Evolutionary conservation across 2,797 vertebrate genomes (phyloP).

Genomic region (Chloroceryle inda): DNA sequence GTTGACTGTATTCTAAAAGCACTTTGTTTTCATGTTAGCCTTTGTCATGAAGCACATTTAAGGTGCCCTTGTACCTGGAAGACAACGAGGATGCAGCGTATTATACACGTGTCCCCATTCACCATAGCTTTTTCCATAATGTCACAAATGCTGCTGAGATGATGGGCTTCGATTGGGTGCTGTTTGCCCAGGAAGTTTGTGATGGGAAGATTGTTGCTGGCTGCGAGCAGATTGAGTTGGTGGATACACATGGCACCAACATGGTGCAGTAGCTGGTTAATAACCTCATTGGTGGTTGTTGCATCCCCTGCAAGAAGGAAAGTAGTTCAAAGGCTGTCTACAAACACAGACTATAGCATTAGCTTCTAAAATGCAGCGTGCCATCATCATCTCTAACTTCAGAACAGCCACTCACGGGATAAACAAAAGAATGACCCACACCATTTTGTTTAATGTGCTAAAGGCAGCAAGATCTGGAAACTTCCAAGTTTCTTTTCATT

Average conservation of each 20-base stretch:
- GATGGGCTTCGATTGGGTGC: slow-evolving; percentile 94
- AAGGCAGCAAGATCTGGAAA: background rate
- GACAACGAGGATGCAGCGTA: slow-evolving; percentile 96
- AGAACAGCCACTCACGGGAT: background rate
- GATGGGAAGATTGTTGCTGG: slow-evolving; percentile 89
- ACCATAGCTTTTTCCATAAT: slow-evolving; percentile 99
- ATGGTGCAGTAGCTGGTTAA: slow-evolving; percentile 97
- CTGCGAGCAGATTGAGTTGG: slow-evolving; percentile 94
- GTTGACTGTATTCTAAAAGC: background rate
- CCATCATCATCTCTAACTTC: background rate
- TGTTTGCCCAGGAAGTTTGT: slow-evolving; percentile 93
- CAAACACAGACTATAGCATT: background rate
- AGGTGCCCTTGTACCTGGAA: slow-evolving; percentile 89
- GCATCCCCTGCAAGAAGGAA: slow-evolving; percentile 87
- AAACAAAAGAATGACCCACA: background rate
- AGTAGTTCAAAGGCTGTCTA: background rate
- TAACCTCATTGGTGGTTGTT: slow-evolving; percentile 92
- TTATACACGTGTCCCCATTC: slow-evolving; percentile 94
- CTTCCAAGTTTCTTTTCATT: background rate
- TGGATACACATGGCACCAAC: slow-evolving; percentile 99
- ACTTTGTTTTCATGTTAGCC: background rate
- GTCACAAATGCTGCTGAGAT: slow-evolving; percentile 97
- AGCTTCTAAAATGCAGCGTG: background rate
- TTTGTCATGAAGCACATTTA: background rate
- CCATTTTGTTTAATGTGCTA: background rate